A percentile compares a stretch with the other conserved stretches of the same genome.
Conservation (phyloP, 1,140 invertebrate genomes). For the Aphaenogaster floridana region DNA sequence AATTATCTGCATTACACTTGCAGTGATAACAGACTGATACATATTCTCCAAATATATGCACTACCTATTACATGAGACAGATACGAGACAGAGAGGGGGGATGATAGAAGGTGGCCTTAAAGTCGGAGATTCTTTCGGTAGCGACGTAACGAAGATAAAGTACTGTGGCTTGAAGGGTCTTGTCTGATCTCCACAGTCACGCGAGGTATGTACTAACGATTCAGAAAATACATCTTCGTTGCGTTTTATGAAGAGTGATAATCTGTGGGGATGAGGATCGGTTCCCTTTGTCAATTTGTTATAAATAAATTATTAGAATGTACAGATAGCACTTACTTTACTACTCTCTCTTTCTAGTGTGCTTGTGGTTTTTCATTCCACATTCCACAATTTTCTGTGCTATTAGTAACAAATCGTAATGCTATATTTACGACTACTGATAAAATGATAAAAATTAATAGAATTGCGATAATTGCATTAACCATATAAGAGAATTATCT, state of each 20-base stretch:
- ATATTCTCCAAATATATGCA: conserved; percentile 27
- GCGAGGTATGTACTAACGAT: conserved; percentile 56
- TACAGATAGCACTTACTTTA: not conserved
- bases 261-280: not conserved
- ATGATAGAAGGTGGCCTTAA: conserved; percentile 50
- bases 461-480: not conserved
- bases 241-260: conserved; percentile 57
- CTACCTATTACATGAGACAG: conserved; percentile 12
- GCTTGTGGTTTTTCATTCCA: not conserved
- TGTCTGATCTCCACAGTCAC: conserved; percentile 58
- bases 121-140: conserved; percentile 59
- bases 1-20: not conserved
- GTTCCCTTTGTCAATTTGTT: conserved; percentile 17
- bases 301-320: not conserved
- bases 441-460: not conserved
- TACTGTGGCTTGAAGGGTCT: conserved; percentile 48
- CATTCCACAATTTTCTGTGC: not conserved
- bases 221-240: conserved; percentile 60
- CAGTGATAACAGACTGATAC: not conserved
- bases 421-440: not conserved
- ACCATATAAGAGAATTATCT: not conserved
- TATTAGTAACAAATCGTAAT: not conserved
- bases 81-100: not conserved
- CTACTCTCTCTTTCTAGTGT: not conserved
- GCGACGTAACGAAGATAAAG: conserved; percentile 63